Percentiles rank a stretch among this genome's conserved stretches.
These are phyloP conservation scores for Astropecten irregularis DNA, from an alignment of 53 echinoderm and acorn worm species.

Conservation along the genomic window DNA sequence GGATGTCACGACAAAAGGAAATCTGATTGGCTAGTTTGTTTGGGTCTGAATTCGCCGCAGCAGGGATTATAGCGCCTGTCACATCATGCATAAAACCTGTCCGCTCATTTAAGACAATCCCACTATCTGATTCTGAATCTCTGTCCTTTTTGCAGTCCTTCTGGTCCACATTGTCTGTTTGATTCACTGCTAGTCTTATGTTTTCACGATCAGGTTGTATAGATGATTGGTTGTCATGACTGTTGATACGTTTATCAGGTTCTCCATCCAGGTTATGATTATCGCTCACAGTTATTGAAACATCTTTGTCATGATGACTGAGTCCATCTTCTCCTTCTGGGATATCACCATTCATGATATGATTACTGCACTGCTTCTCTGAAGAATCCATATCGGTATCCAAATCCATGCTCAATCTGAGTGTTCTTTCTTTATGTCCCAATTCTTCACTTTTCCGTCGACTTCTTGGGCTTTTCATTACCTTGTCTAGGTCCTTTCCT, in stretches of 20 bases:
- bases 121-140: constrained; percentile 34
- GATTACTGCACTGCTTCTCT: constrained; percentile 22
- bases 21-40: constrained; percentile 14
- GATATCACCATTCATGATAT: constrained; percentile 43
- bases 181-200: neutral
- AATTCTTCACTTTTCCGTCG: constrained; percentile 19
- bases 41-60: neutral
- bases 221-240: neutral
- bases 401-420: neutral
- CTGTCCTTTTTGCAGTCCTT: constrained; percentile 6
- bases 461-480: constrained; percentile 28
- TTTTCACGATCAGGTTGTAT: neutral
- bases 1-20: constrained; percentile 52
- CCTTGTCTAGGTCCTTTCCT: constrained; percentile 32
- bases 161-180: constrained; percentile 43
- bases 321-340: neutral
- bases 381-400: neutral
- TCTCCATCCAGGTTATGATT: neutral
- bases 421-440: constrained; percentile 9
- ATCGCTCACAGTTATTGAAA: neutral
- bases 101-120: constrained; percentile 19
- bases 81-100: constrained; percentile 35
- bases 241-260: neutral
- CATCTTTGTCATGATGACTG: neutral
- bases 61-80: constrained; percentile 18